Evolutionary conservation across 1,140 invertebrate genomes (phyloP).

Genomic region (Pseudomyrmex dendroicus): DNA sequence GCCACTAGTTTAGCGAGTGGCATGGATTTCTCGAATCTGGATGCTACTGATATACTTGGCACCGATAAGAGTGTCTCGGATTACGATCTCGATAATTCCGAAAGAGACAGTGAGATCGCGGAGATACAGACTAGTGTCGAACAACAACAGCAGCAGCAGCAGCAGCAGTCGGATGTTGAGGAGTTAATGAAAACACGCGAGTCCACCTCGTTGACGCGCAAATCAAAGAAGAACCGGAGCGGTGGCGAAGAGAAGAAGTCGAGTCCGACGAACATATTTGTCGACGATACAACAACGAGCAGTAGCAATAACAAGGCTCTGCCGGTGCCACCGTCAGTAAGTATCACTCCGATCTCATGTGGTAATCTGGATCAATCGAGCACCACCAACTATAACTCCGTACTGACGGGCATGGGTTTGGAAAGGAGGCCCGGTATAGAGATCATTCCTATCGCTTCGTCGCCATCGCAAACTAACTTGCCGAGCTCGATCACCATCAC

Average conservation of each 20-base stretch:
- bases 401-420: slow-evolving; percentile 87
- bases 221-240: slow-evolving; percentile 78
- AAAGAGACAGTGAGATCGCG: slow-evolving; percentile 82
- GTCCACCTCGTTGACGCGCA: slow-evolving; percentile 64
- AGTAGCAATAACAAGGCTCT: slow-evolving; percentile 18
- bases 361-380: slow-evolving; percentile 76
- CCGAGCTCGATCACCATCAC: slow-evolving; percentile 94
- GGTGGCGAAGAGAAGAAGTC: slow-evolving; percentile 79
- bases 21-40: slow-evolving; percentile 88
- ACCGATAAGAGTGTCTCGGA: slow-evolving; percentile 84
- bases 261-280: slow-evolving; percentile 81
- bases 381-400: slow-evolving; percentile 87
- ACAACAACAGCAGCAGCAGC: slow-evolving; percentile 76
- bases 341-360: slow-evolving; percentile 90
- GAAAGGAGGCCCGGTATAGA: slow-evolving; percentile 91
- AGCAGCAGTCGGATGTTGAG: slow-evolving; percentile 82
- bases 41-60: slow-evolving; percentile 86
- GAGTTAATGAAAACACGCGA: slow-evolving; percentile 86
- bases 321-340: slow-evolving; percentile 89
- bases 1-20: slow-evolving; percentile 87
- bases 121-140: slow-evolving; percentile 82
- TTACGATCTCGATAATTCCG: slow-evolving; percentile 86
- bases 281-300: slow-evolving; percentile 82
- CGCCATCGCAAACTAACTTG: slow-evolving; percentile 86
- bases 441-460: slow-evolving; percentile 90